Conservation (phyloP, 2,113 vertebrate genomes). For the Uria lomvia region DNA sequence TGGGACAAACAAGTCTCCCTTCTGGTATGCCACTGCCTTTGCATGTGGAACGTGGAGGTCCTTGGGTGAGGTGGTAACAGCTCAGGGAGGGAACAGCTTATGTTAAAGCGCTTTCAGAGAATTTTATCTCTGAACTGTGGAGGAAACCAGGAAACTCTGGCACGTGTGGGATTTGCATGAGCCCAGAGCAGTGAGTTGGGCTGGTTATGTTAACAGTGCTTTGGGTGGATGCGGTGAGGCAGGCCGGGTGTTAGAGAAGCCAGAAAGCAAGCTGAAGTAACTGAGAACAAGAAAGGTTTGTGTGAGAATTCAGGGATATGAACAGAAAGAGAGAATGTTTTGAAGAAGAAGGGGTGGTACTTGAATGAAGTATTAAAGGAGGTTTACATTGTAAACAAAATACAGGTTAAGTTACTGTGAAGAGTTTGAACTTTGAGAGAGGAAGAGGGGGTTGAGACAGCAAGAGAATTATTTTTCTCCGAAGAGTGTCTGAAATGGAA, state of each 20-base stretch:
- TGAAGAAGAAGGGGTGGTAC: neutral
- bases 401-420: neutral
- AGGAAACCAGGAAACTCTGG: neutral
- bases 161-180: rapidly evolving
- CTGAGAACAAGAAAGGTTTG: neutral
- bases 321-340: neutral
- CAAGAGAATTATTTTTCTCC: neutral
- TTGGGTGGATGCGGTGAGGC: neutral
- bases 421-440: neutral
- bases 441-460: neutral
- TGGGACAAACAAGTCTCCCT: neutral
- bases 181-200: neutral
- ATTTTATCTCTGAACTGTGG: neutral
- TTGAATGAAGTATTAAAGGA: neutral
- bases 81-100: neutral
- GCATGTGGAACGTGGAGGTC: neutral
- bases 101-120: neutral
- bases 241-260: neutral
- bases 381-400: neutral
- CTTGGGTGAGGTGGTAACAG: neutral
- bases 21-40: neutral
- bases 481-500: neutral
- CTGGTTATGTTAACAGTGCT: rapidly evolving
- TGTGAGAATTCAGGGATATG: neutral
- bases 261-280: neutral